Base-by-base conservation (phyloP, 2,113 vertebrate genomes). In the Parus major region DNA sequence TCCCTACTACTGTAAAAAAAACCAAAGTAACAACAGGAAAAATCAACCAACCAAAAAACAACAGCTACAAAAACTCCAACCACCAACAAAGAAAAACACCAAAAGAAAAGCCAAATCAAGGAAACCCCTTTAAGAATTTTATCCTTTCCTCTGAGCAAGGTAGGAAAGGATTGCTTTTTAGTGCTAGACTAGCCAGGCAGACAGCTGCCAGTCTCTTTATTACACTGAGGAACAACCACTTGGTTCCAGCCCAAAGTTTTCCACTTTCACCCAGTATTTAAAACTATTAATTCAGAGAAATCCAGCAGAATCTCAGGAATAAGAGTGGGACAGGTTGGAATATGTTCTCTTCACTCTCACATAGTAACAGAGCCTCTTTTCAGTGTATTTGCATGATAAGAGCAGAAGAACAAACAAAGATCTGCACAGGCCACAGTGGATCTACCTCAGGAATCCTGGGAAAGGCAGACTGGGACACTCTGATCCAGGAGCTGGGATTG, bases 341-440 rank as follows among this genome's bases (percentile, higher is more conserved):
- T 39, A 7, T 21, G 18, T 13, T 52, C 7, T 25, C 6, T 64
- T 83, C 22, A 19, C 11, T 61, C 18, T 86, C 17, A 22, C 2
- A 0, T 5, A 11, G 12, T 1, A 49, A 44, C 2, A 41, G 33
- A 46, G 8, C 8, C 39, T 50, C 9, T 2, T 47, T 60, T 21
- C 23, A 11, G 8, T 2, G 15, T 15, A 12, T 70, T 72, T 80
- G 5, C 11, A n/a, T 5, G 9, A 3, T 2, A 50, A 17, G 17
- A 60, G 16, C 15, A 64, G 9, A 70, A 46, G 12, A 7, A 12
- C 25, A 22, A 7, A 9, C 10, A 17, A 18, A 53, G 10, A 11
- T 24, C 76, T 44, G 35, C 23, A 29, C 16, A 91, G 44, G 7
- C 16, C 44, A 13, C 2, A 8, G 7, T 4, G 21, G 28, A 60